phyloP scores from a whole-genome alignment of 2,113 vertebrate genomes.

The Phrynosoma blainvillii region DNA sequence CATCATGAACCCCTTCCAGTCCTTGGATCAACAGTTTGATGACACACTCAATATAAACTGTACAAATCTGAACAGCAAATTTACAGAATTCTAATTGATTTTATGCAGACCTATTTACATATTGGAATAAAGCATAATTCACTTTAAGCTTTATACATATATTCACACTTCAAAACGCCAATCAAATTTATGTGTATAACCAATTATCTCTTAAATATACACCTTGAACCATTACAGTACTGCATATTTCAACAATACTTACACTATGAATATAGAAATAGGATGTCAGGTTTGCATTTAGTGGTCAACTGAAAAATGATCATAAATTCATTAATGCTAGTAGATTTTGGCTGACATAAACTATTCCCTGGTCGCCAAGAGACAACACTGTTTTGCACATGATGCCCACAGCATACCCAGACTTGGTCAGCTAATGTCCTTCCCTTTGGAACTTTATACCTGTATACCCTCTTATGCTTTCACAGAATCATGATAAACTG shows the following conservation, averaged over 20 bases:
- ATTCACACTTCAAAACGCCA: constrained; percentile 63
- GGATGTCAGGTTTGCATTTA: constrained; percentile 25
- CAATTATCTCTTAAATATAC: constrained; percentile 66
- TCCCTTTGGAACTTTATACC: background rate
- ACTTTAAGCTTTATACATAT: constrained; percentile 67
- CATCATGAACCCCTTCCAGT: constrained; percentile 44
- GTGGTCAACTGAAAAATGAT: constrained; percentile 27
- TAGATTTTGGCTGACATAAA: background rate
- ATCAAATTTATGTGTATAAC: constrained; percentile 63
- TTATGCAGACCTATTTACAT: constrained; percentile 69
- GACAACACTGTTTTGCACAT: background rate
- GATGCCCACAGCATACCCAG: background rate
- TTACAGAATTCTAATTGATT: constrained; percentile 60
- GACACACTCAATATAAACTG: constrained; percentile 46
- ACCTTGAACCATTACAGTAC: constrained; percentile 51
- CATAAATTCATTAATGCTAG: constrained; percentile 41
- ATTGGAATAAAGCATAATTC: constrained; percentile 53
- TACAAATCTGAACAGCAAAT: constrained; percentile 63
- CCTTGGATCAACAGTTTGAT: constrained; percentile 40
- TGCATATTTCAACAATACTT: constrained; percentile 8
- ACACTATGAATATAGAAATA: constrained; percentile 33
- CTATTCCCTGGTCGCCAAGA: background rate
- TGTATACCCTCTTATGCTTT: background rate
- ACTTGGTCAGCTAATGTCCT: background rate
- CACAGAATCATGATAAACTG: background rate